These are phyloP conservation scores for Tricholaema leucomelas DNA, from an alignment of 2,113 vertebrate species.

Conservation along the genomic window DNA sequence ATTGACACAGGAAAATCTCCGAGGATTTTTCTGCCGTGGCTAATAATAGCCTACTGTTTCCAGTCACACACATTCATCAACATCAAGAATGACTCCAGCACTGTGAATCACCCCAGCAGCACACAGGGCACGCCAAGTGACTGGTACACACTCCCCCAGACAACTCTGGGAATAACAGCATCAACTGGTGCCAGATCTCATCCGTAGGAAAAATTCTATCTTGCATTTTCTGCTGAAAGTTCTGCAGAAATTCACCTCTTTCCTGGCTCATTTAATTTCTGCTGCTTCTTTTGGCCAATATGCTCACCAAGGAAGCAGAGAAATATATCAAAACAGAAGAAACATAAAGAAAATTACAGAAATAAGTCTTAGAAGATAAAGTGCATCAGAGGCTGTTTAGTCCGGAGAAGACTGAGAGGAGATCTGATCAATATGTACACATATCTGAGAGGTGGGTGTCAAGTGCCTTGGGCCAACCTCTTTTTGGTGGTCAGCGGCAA, in stretches of 20 bases:
- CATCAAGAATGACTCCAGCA: conserved; percentile 42
- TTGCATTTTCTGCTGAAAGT: neutral
- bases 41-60: conserved; percentile 61
- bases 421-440: no score
- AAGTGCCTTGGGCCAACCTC: no score
- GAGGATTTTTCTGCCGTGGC: neutral
- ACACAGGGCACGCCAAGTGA: conserved; percentile 50
- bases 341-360: neutral
- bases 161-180: conserved; percentile 66
- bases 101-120: conserved; percentile 59
- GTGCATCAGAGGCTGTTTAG: neutral
- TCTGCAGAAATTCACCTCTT: conserved; percentile 12
- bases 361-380: neutral
- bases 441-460: no score
- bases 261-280: neutral
- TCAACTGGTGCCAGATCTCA: conserved; percentile 40
- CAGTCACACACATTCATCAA: conserved; percentile 48
- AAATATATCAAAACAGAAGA: neutral
- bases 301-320: neutral
- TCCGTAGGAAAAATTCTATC: neutral
- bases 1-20: neutral
- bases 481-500: no score
- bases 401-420: no score
- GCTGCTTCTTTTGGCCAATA: neutral
- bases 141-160: conserved; percentile 60